Percentiles rank a stretch among this genome's conserved stretches.
phyloP scores from a whole-genome alignment of 1,140 invertebrate genomes.

The Teleogryllus occipitalis region DNA sequence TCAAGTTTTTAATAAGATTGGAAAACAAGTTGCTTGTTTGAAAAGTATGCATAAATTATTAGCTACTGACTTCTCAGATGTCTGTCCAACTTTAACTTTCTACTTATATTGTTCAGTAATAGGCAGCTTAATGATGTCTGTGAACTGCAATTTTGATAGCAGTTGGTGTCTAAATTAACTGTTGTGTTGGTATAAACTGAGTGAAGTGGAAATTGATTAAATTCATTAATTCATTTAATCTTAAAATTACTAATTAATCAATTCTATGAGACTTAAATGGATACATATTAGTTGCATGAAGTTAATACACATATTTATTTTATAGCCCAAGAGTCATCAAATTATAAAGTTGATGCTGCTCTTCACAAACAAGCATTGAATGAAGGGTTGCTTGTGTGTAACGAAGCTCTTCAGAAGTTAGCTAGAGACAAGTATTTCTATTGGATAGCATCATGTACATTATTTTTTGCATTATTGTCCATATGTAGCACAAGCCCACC shows the following conservation, averaged over 20 bases:
- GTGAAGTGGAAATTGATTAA: neutral
- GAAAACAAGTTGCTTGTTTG: too few species aligned
- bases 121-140: too few species aligned
- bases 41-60: neutral
- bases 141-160: neutral
- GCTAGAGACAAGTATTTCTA: slow-evolving; percentile 21
- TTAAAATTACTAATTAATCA: neutral
- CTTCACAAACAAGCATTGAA: slow-evolving; percentile 14
- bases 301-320: neutral
- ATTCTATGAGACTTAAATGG: neutral
- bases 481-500: neutral
- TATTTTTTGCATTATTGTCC: slow-evolving; percentile 13
- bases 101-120: too few species aligned
- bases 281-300: neutral
- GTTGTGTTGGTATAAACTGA: neutral
- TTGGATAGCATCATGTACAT: slow-evolving; percentile 13
- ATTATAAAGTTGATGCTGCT: neutral
- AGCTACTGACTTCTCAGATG: too few species aligned
- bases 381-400: slow-evolving; percentile 22
- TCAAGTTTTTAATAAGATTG: too few species aligned
- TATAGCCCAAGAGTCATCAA: neutral
- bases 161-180: neutral
- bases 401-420: slow-evolving; percentile 22
- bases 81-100: too few species aligned
- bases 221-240: neutral